These are phyloP conservation scores for Leptinotarsa juncta DNA, from an alignment of 2,888 invertebrate genomes.

Conservation along the genomic window DNA sequence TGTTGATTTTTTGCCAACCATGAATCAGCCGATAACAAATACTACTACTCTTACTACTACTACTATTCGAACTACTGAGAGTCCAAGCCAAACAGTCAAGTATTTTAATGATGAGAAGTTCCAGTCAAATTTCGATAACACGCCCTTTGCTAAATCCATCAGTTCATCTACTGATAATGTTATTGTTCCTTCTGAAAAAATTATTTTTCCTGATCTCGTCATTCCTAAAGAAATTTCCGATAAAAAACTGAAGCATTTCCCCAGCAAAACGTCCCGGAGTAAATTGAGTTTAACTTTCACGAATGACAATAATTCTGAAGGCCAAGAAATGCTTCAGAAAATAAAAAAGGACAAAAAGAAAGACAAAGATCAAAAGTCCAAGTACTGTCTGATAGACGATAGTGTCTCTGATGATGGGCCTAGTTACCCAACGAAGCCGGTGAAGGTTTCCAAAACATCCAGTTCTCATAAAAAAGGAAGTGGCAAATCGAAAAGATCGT, in stretches of 20 bases:
- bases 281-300: slow-evolving; percentile 30
- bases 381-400: slow-evolving; percentile 68
- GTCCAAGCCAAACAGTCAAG: slow-evolving; percentile 39
- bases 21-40: slow-evolving; percentile 23
- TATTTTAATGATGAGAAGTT: slow-evolving; percentile 51
- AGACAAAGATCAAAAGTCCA: slow-evolving; percentile 64
- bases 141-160: slow-evolving; percentile 22
- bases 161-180: slow-evolving; percentile 51
- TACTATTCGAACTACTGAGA: slow-evolving; percentile 44
- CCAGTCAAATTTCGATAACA: slow-evolving; percentile 56
- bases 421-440: slow-evolving; percentile 43
- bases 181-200: slow-evolving; percentile 44
- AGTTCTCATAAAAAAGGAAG: slow-evolving; percentile 55
- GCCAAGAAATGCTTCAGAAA: slow-evolving; percentile 39
- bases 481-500: slow-evolving; percentile 56
- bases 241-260: slow-evolving; percentile 24
- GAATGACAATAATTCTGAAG: slow-evolving; percentile 32
- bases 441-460: slow-evolving; percentile 57
- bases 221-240: slow-evolving; percentile 30
- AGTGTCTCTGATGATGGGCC: slow-evolving; percentile 63
- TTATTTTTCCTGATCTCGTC: slow-evolving; percentile 35
- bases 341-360: slow-evolving; percentile 61
- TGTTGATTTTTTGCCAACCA: slow-evolving; percentile 43
- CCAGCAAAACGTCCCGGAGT: slow-evolving; percentile 29
- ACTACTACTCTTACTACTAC: slow-evolving; percentile 22